Conservation (phyloP, 2,888 invertebrate species). For the Caenorhabditis doughertyi region DNA sequence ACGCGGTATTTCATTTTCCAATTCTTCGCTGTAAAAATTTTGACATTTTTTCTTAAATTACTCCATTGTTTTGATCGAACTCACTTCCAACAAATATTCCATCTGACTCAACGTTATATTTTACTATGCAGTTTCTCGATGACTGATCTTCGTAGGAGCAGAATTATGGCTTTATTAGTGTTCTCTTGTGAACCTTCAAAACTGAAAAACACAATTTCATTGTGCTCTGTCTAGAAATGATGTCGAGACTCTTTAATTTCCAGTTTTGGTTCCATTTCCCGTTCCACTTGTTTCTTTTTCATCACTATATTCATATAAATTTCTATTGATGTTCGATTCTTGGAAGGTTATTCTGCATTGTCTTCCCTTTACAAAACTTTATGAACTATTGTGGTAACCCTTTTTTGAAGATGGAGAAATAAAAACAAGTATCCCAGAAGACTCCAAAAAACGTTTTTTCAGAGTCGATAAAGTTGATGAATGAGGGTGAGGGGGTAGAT, state of each 20-base stretch:
- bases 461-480: constrained; percentile 49
- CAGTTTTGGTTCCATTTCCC: constrained; percentile 1
- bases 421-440: constrained; percentile 50
- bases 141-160: background rate
- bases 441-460: constrained; percentile 12
- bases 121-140: background rate
- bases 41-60: too few species aligned
- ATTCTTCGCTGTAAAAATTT: too few species aligned
- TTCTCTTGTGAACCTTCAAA: constrained; percentile 29
- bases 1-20: background rate
- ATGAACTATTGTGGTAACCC: constrained; percentile 11
- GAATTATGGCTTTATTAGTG: constrained; percentile 24
- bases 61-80: background rate
- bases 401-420: background rate
- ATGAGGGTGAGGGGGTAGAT: constrained; percentile 23
- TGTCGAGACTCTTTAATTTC: background rate
- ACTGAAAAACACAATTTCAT: constrained; percentile 24
- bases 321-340: constrained; percentile 20
- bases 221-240: constrained; percentile 25
- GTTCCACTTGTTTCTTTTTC: constrained; percentile 17
- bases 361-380: background rate
- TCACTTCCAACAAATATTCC: background rate
- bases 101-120: constrained; percentile 2
- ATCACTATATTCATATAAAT: constrained; percentile 8
- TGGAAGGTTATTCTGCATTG: background rate